Evolutionary conservation across 2,113 vertebrate genomes (phyloP), one percentile per base, ranked within the genome.

Genomic region (Nyctibius bracteatus): DNA sequence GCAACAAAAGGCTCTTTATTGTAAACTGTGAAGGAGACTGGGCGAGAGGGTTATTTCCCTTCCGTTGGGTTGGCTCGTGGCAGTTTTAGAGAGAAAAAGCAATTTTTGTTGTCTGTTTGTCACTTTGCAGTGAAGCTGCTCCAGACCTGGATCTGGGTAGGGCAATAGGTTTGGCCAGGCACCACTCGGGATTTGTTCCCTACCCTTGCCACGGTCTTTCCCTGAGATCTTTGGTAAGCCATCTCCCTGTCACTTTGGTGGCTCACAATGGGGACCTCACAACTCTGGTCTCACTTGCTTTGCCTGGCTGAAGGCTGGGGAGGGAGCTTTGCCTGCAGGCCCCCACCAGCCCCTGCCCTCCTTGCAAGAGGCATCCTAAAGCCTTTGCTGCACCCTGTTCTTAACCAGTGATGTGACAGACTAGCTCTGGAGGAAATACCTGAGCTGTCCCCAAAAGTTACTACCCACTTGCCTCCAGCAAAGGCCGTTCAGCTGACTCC

Each of bases 1-100:
- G 52, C 47, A 89, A 95, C 96, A 96, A 94, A 95, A 84, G 55
- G 37, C 59, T 82, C 93, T 97, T 96, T 95, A 96, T 94, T 8
- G 0, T 68, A 86, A 85, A 39, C 39, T 74, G 12, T 0, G 2
- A 73, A 55, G 61, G 57, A 67, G 59, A 31, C 37, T 39, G 52
- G 24, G 30, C 0, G 1, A 77, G 71, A 33, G n/a, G 30, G 54
- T 59, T 79, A 23, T 89, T 94, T 86, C 41, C 35, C 72, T 94
- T 79, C 83, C 18, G 0, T 35, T 78, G 67, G 37, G 52, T 71
- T 92, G 81, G 65, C 85, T 87, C 65, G 39, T 79, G 93, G 44
- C 46, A 78, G 58, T 14, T 61, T 71, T 81, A 31, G 51, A 46
- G 51, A 62, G 37, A 57, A 95, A 95, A 88, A 58, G 41, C 2